Conservation (phyloP, 1,140 invertebrate genomes). For the Sinella curviseta region DNA sequence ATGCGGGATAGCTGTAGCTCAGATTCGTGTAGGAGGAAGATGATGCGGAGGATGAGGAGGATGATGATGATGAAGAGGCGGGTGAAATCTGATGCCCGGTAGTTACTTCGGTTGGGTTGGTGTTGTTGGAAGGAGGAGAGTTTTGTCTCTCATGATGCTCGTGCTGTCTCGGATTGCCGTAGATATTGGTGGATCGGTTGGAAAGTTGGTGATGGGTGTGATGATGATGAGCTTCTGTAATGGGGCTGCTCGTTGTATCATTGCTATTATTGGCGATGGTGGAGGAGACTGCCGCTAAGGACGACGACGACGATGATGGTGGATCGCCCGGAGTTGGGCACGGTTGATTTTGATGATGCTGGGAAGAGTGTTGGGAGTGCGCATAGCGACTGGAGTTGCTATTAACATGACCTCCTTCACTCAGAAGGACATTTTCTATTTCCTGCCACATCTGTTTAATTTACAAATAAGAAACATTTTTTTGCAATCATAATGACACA, state of each 20-base stretch:
- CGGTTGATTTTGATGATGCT: neutral
- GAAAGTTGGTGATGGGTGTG: neutral
- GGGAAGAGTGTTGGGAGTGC: neutral
- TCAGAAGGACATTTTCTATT: conserved; percentile 58
- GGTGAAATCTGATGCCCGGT: conserved; percentile 19
- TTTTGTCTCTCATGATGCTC: neutral
- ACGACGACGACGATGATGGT: neutral
- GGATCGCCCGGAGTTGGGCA: neutral
- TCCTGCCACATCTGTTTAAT: conserved; percentile 59
- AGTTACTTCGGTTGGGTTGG: conserved; percentile 13
- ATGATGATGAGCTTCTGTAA: neutral
- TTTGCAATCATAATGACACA: neutral
- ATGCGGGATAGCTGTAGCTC: neutral
- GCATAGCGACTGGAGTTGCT: conserved; percentile 9
- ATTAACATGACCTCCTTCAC: conserved; percentile 43
- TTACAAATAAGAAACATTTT: conserved; percentile 1
- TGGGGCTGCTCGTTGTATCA: neutral
- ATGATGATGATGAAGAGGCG: neutral
- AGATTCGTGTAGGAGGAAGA: conserved; percentile 12
- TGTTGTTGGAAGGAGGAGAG: conserved; percentile 10
- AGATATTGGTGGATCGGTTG: neutral
- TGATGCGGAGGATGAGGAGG: neutral
- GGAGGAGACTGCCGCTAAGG: too few relatives aligned
- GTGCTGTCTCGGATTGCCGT: neutral
- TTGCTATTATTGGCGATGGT: neutral